Base-by-base conservation (phyloP, 2,888 invertebrate species). In the Sarcophaga variegata region DNA sequence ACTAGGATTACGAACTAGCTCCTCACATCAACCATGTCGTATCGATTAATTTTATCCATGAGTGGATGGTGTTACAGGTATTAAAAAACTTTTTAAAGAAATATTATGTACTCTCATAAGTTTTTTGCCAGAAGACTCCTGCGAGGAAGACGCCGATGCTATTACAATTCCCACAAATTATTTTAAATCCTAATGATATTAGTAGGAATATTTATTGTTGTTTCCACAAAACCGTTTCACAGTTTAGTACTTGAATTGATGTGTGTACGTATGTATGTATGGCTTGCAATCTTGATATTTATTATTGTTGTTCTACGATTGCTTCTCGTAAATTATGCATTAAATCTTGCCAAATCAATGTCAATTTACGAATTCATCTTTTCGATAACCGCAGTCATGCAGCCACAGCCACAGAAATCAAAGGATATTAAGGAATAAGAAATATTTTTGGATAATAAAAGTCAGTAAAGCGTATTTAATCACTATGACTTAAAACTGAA, bases 281-380 rank as follows among this genome's bases (percentile, higher is more conserved):
- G 11, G 14, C 4, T 11, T 49, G 49, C 14, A 49, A 49, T 49
- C 3, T 14, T 59, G 77, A 14, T 62, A 70, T 78, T 64, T 54
- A 69, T 75, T 67, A 11, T 62, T 62, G 74, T 64, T 59, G 74
- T 70, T 67, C 47, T 72, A 60, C 74, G 75, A 78, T 85, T 85
- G 85, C 70, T 69, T 81, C 79, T 81, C 79, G 81, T 83, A 88
- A 84, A 76, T 88, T 86, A 88, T 86, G 84, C 77, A 84, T 88
- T 79, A 86, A 88, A 86, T 80, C 82, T 85, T 80, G 80, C 81
- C 77, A 84, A 88, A 86, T 86, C 82, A 88, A 84, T 88, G 84
- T 88, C 88, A 88, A 84, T 77, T 82, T 79, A 77, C 81, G 79
- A 84, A 86, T 84, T 84, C 86, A 84, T 82, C 84, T 83, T 85